phyloP scores from a whole-genome alignment of 2,797 vertebrate species.

The Girardinus metallicus region DNA sequence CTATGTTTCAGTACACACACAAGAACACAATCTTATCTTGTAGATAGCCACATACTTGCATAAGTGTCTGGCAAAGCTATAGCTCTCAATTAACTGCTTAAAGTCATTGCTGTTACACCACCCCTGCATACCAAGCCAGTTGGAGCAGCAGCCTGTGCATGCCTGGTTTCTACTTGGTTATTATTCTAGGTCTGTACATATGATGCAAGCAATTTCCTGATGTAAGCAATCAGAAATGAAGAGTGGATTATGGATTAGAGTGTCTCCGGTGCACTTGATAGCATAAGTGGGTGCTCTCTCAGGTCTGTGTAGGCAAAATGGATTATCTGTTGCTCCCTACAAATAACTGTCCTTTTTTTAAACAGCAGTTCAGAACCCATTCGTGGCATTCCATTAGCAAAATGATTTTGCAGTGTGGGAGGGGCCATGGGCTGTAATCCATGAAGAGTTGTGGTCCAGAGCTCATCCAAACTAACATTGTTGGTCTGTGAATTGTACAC shows the following conservation, averaged over 20 bases:
- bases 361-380: slow-evolving; percentile 56
- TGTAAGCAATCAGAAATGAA: slow-evolving; percentile 79
- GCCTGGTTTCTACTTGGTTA: slow-evolving; percentile 67
- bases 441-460: slow-evolving; percentile 51
- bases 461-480: slow-evolving; percentile 52
- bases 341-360: slow-evolving; percentile 68
- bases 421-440: slow-evolving; percentile 53
- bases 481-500: slow-evolving; percentile 37
- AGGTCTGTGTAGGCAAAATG: slow-evolving; percentile 79
- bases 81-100: slow-evolving; percentile 60
- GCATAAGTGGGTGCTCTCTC: slow-evolving; percentile 74
- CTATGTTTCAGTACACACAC: not conserved
- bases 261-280: slow-evolving; percentile 74
- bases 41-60: slow-evolving; percentile 25
- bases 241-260: slow-evolving; percentile 79
- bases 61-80: slow-evolving; percentile 55
- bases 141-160: slow-evolving; percentile 35
- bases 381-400: slow-evolving; percentile 71
- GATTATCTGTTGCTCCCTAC: slow-evolving; percentile 73
- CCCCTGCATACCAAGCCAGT: slow-evolving; percentile 62
- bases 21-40: not conserved
- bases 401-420: slow-evolving; percentile 65
- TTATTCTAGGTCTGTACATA: slow-evolving; percentile 65
- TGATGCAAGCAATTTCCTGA: slow-evolving; percentile 79
- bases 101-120: slow-evolving; percentile 45